Evolutionary conservation across 2,888 invertebrate genomes (phyloP).

Genomic region (Lepeophtheirus nordmannii): DNA sequence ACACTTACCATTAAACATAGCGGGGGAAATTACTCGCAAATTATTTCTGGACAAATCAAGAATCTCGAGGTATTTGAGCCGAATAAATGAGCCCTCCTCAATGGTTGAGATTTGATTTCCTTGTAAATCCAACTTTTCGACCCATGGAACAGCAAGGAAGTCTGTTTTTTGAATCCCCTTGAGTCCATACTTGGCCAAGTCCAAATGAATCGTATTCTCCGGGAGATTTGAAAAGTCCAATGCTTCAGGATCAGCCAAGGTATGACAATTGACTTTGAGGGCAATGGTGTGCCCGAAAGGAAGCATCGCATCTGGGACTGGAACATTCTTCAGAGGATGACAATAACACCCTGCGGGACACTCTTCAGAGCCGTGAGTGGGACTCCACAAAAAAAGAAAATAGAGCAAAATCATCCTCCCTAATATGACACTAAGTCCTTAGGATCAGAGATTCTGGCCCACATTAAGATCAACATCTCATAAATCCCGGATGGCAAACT

Average conservation of each 20-base stretch:
- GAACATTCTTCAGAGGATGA: not conserved
- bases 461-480: no score
- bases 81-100: slow-evolving; percentile 1
- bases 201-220: slow-evolving; percentile 16
- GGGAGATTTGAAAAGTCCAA: not conserved
- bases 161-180: not conserved
- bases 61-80: not conserved
- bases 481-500: no score
- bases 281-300: not conserved
- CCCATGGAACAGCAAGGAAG: not conserved
- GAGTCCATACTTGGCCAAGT: slow-evolving; percentile 21
- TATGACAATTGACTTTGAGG: slow-evolving; percentile 16
- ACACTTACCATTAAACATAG: not conserved
- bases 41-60: slow-evolving; percentile 17
- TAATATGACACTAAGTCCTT: no score
- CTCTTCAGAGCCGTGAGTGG: not conserved
- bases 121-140: slow-evolving; percentile 22
- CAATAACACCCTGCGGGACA: slow-evolving; percentile 1
- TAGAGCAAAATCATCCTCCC: no score
- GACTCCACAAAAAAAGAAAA: no score
- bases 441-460: no score
- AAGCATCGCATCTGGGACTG: not conserved
- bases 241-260: not conserved
- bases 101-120: not conserved
- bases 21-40: not conserved